phyloP scores from a whole-genome alignment of 2,113 vertebrate species.

The Dissostichus mawsoni region DNA sequence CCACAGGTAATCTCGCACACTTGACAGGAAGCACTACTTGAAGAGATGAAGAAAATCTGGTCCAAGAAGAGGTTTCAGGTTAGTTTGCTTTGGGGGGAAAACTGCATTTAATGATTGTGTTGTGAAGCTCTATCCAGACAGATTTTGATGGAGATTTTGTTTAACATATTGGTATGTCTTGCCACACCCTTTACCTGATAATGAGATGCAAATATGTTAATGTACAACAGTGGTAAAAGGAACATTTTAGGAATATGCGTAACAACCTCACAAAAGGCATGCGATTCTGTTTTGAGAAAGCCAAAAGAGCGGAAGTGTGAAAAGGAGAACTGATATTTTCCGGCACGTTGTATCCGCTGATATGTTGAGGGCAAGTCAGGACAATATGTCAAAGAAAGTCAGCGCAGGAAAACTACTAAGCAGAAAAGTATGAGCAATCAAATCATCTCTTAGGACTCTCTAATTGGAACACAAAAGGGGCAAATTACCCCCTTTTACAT shows the following conservation, averaged over 20 bases:
- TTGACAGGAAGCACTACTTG: constrained; percentile 42
- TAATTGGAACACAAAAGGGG: background rate
- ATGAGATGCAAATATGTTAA: constrained; percentile 11
- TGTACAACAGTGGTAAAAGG: constrained; percentile 19
- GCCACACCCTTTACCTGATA: constrained; percentile 60
- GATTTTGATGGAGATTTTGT: background rate
- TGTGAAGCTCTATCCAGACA: background rate
- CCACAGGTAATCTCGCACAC: constrained; percentile 70
- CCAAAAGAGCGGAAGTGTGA: background rate
- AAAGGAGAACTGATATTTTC: background rate
- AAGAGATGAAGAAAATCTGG: constrained; percentile 98
- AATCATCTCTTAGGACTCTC: background rate
- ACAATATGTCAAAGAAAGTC: constrained; percentile 27
- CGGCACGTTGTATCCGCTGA: background rate
- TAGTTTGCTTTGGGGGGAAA: constrained; percentile 63
- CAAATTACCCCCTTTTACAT: background rate
- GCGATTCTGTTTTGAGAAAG: background rate
- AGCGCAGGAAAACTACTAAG: background rate
- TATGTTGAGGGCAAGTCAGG: constrained; percentile 22
- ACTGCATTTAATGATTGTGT: background rate
- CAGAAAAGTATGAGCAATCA: background rate
- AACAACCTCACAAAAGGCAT: background rate
- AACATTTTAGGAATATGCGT: background rate
- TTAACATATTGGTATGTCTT: constrained; percentile 17
- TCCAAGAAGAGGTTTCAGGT: constrained; percentile 98